Base-by-base conservation (phyloP, 2,888 invertebrate species). In the Hirtodrosophila cameraria region DNA sequence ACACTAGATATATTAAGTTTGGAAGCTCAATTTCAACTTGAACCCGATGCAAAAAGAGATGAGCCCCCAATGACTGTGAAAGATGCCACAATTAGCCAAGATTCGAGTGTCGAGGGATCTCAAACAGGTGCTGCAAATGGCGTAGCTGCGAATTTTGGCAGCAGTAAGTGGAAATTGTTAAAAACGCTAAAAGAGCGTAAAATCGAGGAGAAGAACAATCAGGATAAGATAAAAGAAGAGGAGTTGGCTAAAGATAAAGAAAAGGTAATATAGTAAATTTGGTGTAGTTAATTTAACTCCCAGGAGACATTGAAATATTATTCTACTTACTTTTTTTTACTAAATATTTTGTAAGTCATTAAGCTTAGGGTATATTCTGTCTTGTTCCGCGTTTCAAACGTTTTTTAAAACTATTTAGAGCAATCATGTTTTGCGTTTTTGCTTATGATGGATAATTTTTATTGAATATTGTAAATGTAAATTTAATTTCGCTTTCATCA, bases 111-210 rank as follows among this genome's bases (percentile, higher is more conserved):
- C 66, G 92, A 88, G 80, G 90, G 89, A 73, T 65, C 66, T 3
- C 70, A 62, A 8, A 88, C 38, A 79, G 88, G 43, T 23, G 52
- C 25, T 11, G 36, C 39, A n/a, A 66, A 49, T 49, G 59, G 65
- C 5, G 16, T 46, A 9, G 93, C 93, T 8, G 18, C 25, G 0
- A 62, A 43, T 16, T 92, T 94, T 46, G 95, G 96, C 6, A 96
- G 96, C 87, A 97, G 97, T 88, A 97, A 97, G 90, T 97, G 97
- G 97, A 97, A 97, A 89, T 92, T 97, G 36, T 91, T 97, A 2
- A 97, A 97, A 91, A 97, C 97, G 1, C 90, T 97, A 20, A 97
- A 97, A 89, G 97, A 97, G 85, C 93, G 95, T 63, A 97, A 97
- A 91, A 96, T 97, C 2, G 97, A 97, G 90, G 97, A 97, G 84